Evolutionary conservation across 2,113 vertebrate genomes (phyloP).

Genomic region (Daphoenositta chrysoptera): DNA sequence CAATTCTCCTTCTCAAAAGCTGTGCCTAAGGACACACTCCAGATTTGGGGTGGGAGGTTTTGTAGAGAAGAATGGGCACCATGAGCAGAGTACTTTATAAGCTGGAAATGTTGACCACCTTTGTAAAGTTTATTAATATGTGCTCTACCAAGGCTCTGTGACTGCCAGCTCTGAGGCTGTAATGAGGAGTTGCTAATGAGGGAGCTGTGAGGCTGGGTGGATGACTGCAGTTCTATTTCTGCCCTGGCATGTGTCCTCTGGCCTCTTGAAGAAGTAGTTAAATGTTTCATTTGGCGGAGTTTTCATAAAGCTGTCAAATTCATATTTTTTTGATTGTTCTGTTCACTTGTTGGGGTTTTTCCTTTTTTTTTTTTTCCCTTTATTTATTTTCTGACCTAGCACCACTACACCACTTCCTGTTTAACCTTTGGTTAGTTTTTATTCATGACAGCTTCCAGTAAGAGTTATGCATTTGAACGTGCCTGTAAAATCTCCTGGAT

Average conservation of each 20-base stretch:
- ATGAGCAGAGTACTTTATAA: background rate
- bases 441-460: background rate
- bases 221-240: background rate
- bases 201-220: background rate
- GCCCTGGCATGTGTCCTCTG: background rate
- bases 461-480: background rate
- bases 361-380: too few relatives aligned
- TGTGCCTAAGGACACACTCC: background rate
- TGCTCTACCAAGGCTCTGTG: background rate
- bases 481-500: background rate
- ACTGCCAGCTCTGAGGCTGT: background rate
- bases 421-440: background rate
- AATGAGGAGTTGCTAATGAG: background rate
- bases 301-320: background rate
- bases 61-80: background rate
- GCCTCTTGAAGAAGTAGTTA: background rate
- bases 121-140: background rate
- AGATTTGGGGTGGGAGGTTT: background rate
- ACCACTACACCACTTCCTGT: background rate
- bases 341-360: background rate
- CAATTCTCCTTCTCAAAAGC: background rate
- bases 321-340: rapidly evolving
- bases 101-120: background rate
- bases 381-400: background rate
- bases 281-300: background rate